Conservation (phyloP, 2,113 vertebrate genomes). For the Ammospiza nelsoni region DNA sequence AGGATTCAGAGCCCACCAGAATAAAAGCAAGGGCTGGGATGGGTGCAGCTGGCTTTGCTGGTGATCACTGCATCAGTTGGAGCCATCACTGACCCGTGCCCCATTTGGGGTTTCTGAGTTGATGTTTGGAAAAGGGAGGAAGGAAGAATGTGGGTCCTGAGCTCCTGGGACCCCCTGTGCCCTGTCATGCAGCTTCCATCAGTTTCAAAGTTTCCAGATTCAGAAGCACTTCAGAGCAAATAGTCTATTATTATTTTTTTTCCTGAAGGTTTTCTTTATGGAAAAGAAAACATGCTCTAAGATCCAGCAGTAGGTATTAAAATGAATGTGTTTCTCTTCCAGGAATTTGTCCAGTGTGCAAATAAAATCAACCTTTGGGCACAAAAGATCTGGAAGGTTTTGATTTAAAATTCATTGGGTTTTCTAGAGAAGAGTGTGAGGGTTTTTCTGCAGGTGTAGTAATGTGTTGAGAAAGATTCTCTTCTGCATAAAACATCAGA, state of each 20-base stretch:
- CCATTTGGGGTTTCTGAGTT: not conserved
- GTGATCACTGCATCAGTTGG: not conserved
- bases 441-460: not conserved
- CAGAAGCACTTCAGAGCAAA: not conserved
- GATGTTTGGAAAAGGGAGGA: not conserved
- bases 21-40: not conserved
- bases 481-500: slow-evolving; percentile 26
- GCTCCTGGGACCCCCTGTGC: not conserved
- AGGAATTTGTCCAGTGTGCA: not conserved
- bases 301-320: not conserved
- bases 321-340: slow-evolving; percentile 27
- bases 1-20: not conserved
- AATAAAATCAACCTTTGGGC: not conserved
- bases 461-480: not conserved
- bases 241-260: not conserved
- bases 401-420: slow-evolving; percentile 14
- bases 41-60: not conserved
- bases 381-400: slow-evolving; percentile 9
- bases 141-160: not conserved
- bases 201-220: not conserved
- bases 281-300: not conserved
- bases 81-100: fast-evolving
- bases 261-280: not conserved
- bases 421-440: not conserved
- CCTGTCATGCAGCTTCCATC: not conserved